Evolutionary conservation across 2,888 invertebrate species (phyloP).

Genomic region (Melieria omissa): DNA sequence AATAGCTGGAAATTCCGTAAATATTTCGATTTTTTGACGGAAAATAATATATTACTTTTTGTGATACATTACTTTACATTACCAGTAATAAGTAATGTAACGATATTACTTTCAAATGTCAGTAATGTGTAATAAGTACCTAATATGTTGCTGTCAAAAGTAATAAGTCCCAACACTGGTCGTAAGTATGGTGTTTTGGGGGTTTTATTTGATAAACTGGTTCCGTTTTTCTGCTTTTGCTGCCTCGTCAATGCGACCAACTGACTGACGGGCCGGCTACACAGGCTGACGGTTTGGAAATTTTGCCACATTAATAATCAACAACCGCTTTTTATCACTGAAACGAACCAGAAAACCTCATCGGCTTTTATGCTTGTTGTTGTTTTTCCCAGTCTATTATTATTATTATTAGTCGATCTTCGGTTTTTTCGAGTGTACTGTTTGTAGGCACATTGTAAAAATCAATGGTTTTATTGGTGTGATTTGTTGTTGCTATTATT

Average conservation of each 20-base stretch:
- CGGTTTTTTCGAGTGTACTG: slow-evolving; percentile 42
- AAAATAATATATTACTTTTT: too few relatives aligned
- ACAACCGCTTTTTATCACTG: neutral
- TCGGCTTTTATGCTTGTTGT: slow-evolving; percentile 13
- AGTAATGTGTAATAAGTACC: too few relatives aligned
- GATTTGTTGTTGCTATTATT: slow-evolving; percentile 17
- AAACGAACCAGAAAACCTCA: neutral
- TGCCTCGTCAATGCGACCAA: too few relatives aligned
- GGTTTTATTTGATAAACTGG: slow-evolving; percentile 39
- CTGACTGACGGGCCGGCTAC: too few relatives aligned
- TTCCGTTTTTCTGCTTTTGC: slow-evolving; percentile 28
- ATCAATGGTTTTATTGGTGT: neutral
- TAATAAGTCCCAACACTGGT: too few relatives aligned
- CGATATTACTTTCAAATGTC: too few relatives aligned
- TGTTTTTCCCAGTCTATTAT: neutral
- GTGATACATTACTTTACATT: too few relatives aligned
- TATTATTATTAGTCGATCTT: slow-evolving; percentile 17
- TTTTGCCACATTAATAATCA: slow-evolving; percentile 36
- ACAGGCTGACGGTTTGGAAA: neutral
- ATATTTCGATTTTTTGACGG: too few relatives aligned
- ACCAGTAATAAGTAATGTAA: too few relatives aligned
- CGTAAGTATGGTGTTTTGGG: slow-evolving; percentile 45
- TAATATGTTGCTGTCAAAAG: too few relatives aligned
- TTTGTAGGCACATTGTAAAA: neutral
- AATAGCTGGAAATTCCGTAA: too few relatives aligned